Conservation (phyloP, 2,888 invertebrate genomes). For the Cabera pusaria region DNA sequence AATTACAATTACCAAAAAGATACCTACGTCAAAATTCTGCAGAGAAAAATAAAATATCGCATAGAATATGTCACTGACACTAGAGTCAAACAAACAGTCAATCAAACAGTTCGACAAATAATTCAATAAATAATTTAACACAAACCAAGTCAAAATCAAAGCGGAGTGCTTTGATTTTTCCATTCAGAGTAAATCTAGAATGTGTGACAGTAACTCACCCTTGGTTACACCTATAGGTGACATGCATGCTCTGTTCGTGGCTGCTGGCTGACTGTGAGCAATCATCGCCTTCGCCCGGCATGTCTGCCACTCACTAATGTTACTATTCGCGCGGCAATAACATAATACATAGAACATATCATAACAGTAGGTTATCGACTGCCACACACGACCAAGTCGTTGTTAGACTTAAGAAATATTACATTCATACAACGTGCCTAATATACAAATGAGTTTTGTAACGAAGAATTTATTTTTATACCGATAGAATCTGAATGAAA, state of each 20-base stretch:
- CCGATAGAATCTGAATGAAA: conserved; percentile 1
- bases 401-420: conserved; percentile 61
- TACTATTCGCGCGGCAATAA: conserved; percentile 62
- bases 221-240: conserved; percentile 31
- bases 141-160: too few species aligned
- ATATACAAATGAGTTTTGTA: conserved; percentile 25
- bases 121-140: too few species aligned
- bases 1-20: too few species aligned
- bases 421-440: conserved; percentile 50
- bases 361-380: conserved; percentile 56
- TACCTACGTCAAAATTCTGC: too few species aligned
- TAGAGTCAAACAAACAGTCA: too few species aligned
- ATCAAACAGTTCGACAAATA: too few species aligned
- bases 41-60: too few species aligned
- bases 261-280: conserved; percentile 51
- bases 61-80: too few species aligned
- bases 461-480: conserved; percentile 15
- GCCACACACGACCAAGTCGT: conserved; percentile 60
- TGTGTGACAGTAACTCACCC: too few species aligned
- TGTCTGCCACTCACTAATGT: conserved; percentile 51
- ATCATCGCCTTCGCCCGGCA: conserved; percentile 64
- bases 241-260: conserved; percentile 50
- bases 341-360: conserved; percentile 64
- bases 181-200: too few species aligned
- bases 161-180: too few species aligned